Base-by-base conservation (phyloP, 1,140 invertebrate species). In the Megalonaias nervosa region DNA sequence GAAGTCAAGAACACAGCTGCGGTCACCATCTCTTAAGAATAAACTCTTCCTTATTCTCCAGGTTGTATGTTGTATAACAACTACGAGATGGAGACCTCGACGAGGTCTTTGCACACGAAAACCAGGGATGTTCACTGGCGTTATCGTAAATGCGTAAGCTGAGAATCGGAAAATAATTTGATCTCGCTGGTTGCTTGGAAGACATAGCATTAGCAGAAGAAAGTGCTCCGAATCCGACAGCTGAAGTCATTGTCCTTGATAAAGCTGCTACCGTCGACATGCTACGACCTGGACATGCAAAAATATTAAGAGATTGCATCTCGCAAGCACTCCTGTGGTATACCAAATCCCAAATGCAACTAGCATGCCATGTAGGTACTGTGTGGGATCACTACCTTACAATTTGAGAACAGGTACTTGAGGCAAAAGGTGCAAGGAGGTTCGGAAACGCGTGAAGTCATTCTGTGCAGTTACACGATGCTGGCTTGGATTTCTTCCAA, bases 381-480 rank as follows among this genome's bases (percentile, higher is more conserved):
- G 72, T 75, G 31, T 75, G 67, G 65, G 77, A 79, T 60, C 59
- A 19, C 56, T 79, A 79, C 60, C 64, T 60, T 15, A 3, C 17
- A 75, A 59, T 62, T 21, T 75, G 15, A 79, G 70, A 58, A 58
- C 38, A 31, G 17, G n/a, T 26, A 75, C 60, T 23, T 31, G 4
- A 67, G 15, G 60, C 21, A 60, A 59, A 31, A 26, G 17, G 68
- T 31, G 14, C 55, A 70, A 48, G 21, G n/a, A 23, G 59, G 66
- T 65, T 0, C 13, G 58, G 13, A 58, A 69, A 74, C 58, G 76
- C 56, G 58, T 71, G 48, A 14, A 48, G 21, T 38, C 6, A 14
- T 60, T 17, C n/a, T 64, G 55, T 62, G 55, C 17, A 76, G 71
- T 80, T 55, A 73, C 78, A 1, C 61, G 26, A 59, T 76, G 70